These are phyloP conservation scores for Chrysochloris asiatica DNA, from an alignment of 2,113 vertebrate genomes.

Conservation along the genomic window DNA sequence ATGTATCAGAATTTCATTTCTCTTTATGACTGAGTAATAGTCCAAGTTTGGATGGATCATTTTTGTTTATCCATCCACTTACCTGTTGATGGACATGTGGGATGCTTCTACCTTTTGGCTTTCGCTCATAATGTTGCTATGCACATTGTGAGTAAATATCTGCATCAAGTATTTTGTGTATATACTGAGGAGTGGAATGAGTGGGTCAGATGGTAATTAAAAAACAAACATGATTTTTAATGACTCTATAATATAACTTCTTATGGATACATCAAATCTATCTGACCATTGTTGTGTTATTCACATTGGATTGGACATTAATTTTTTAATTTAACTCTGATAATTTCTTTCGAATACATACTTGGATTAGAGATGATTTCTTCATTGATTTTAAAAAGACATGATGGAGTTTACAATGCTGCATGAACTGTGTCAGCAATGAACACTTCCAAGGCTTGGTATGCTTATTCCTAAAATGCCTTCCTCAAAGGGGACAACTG, in stretches of 20 bases:
- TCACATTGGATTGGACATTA: background rate
- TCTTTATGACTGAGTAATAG: background rate
- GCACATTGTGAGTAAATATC: background rate
- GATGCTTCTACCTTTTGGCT: background rate
- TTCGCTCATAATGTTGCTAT: background rate
- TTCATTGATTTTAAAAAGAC: too few relatives aligned
- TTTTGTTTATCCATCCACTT: background rate
- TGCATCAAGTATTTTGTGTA: background rate
- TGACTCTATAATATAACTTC: background rate
- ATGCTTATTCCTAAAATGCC: background rate
- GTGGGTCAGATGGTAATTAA: background rate
- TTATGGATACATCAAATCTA: background rate
- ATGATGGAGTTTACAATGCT: background rate
- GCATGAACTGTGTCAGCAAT: background rate
- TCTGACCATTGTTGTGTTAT: background rate
- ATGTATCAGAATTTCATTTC: background rate
- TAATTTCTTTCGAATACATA: constrained; percentile 6
- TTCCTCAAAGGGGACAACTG: background rate
- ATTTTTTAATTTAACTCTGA: constrained; percentile 2
- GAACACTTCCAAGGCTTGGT: background rate
- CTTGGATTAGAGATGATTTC: background rate
- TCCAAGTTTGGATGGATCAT: too few relatives aligned
- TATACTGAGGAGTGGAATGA: background rate
- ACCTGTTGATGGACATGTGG: background rate
- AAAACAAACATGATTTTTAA: background rate